Percentiles rank a stretch among this genome's conserved stretches.
Evolutionary conservation across 2,888 invertebrate genomes (phyloP).

Genomic region (Dolichomitus sp.): DNA sequence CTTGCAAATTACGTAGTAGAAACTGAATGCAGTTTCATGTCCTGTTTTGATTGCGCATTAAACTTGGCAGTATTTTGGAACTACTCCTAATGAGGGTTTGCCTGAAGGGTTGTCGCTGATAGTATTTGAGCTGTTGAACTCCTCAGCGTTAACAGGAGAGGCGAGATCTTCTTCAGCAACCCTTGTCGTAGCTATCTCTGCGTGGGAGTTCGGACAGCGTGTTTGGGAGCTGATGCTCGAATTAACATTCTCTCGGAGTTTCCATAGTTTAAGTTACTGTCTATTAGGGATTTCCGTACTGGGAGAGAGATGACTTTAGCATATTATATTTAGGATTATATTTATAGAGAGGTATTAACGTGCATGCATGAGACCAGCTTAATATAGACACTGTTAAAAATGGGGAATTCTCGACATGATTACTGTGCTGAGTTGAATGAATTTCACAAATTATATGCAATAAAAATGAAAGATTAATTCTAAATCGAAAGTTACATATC

Average conservation of each 20-base stretch:
- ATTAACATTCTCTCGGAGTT: conserved; percentile 3
- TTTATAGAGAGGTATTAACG: conserved; percentile 49
- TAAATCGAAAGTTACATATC: too few species aligned
- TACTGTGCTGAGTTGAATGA: too few species aligned
- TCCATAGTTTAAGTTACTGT: background rate
- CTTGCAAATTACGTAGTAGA: background rate
- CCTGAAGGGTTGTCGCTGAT: background rate
- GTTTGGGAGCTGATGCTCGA: background rate
- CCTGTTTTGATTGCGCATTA: too few species aligned
- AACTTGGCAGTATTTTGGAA: background rate
- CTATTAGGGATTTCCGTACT: conserved; percentile 48
- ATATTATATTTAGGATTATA: conserved; percentile 58
- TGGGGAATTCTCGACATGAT: background rate
- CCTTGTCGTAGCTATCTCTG: background rate
- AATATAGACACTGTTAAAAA: conserved; percentile 17
- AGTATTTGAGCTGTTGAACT: background rate
- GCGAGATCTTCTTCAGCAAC: background rate
- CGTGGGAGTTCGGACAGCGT: background rate
- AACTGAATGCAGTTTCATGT: too few species aligned
- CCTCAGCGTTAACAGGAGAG: background rate
- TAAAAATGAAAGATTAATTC: too few species aligned
- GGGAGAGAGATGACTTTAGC: conserved; percentile 13
- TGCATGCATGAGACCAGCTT: conserved; percentile 33
- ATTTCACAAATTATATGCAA: too few species aligned
- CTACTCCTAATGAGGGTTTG: background rate